Evolutionary conservation across 2,888 invertebrate genomes (phyloP), one percentile per base, ranked within the genome.

Genomic region (Euproctis similis): DNA sequence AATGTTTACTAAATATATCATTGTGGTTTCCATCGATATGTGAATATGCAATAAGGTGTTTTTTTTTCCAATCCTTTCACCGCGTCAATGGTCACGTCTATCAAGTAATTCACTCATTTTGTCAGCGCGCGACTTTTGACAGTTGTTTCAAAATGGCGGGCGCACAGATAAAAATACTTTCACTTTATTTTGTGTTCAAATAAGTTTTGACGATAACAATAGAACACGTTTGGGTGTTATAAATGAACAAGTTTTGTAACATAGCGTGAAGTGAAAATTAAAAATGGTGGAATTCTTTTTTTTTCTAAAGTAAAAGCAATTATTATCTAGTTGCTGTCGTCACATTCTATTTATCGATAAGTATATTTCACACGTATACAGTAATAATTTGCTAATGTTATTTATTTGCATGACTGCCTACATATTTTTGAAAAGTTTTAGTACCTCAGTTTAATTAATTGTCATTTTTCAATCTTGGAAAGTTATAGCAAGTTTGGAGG

Each of bases 251-350:
- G 60, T 46, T 47, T 40, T 43, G 34, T 68, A 66, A 66, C 60
- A 54, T 50, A 53, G 50, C 62, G 57, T 63, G 60, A 64, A 69
- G 63, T 46, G 60, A 61, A 63, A 72, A 69, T 67, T 63, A 59
- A 64, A 58, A 25, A 55, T 22, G 11, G 13, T 23, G n/a, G 12
- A n/a, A n/a, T n/a, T n/a, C 21, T 10, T 10, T 21, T 10, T 10
- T 21, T 21, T 3, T 21, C 10, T 10, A 5, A 3, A 10, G 10
- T 7, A 21, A 5, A n/a, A 10, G 21, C 10, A 7, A 21, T 21
- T 21, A 21, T 21, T 21, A 10, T 10, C 10, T 19, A n/a, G n/a
- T n/a, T n/a, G n/a, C n/a, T n/a, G n/a, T n/a, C n/a, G n/a, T n/a
- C n/a, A n/a, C n/a, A n/a, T n/a, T n/a, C n/a, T n/a, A n/a, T n/a